Base-by-base conservation (phyloP, 2,113 vertebrate species). In the Pseudopodoces humilis region DNA sequence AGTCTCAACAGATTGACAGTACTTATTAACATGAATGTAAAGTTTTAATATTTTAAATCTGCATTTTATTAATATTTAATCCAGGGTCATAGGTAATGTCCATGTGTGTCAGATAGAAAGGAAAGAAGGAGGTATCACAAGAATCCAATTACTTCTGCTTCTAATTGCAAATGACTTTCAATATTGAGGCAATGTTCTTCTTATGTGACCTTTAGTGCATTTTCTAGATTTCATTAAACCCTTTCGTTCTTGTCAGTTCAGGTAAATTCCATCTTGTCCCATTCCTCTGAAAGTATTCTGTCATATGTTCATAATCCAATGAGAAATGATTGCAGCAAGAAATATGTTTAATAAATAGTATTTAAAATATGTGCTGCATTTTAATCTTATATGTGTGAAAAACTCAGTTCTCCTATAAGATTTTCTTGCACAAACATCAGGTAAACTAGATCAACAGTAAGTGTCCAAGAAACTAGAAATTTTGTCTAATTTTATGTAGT, bases 1-100 rank as follows among this genome's bases (percentile, higher is more conserved):
- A 95, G 83, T 86, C 91, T 94, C 70, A 92, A 88, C 86, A 96
- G 97, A 97, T 93, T 97, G 97, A 97, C 97, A 97, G 97, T 97
- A 96, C 92, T 96, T 96, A 97, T 97, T 97, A 97, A 97, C 96
- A 94, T 80, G 96, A 97, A 96, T 87, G 96, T 97, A 97, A 97
- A 97, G 96, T 95, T 97, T 97, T 96, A 97, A 97, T 97, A 97
- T 97, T 97, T 97, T 95, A 97, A 97, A 96, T 96, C 96, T 96
- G 96, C 95, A 97, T 97, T 97, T 97, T 95, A 97, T 97, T 97
- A 97, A 97, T 97, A 96, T 96, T 97, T 97, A 96, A 97, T 96
- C 59, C 76, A 86, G 91, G 97, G 97, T 97, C 97, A 97, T 95
- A 97, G 96, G 97, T 97, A 97, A 97, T 97, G 97, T 97, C 97